phyloP scores from a whole-genome alignment of 1,140 invertebrate genomes.

The Stegodyphus mimosarum region DNA sequence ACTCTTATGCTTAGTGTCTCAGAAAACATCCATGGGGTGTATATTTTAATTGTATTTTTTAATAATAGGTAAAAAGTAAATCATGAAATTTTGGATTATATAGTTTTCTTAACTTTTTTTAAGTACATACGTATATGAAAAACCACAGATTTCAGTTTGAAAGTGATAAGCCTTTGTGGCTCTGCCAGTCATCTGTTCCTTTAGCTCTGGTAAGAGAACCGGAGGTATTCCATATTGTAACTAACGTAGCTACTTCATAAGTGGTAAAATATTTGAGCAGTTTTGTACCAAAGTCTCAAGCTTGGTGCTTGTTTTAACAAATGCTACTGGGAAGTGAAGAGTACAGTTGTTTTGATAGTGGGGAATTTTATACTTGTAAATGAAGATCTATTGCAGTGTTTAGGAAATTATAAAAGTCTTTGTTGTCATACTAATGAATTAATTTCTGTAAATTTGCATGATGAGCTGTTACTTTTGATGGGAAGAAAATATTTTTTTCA shows the following conservation, averaged over 20 bases:
- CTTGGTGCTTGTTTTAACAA: background rate
- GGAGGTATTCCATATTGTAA: background rate
- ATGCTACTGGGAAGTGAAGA: background rate
- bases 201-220: background rate
- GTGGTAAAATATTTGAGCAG: background rate
- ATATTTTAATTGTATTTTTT: no score
- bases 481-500: background rate
- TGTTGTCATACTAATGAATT: background rate
- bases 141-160: no score
- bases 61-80: no score
- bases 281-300: background rate
- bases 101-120: no score
- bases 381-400: constrained; percentile 18
- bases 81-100: no score
- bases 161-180: background rate
- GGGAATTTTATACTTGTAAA: constrained; percentile 25
- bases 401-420: background rate
- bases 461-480: background rate
- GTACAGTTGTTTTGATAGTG: background rate
- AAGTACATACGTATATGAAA: no score
- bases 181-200: constrained; percentile 9
- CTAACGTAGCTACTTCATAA: background rate
- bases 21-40: no score
- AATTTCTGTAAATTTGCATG: constrained; percentile 8
- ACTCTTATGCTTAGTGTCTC: background rate